These are phyloP conservation scores for Solea senegalensis DNA, from an alignment of 2,113 vertebrate genomes.

Conservation along the genomic window DNA sequence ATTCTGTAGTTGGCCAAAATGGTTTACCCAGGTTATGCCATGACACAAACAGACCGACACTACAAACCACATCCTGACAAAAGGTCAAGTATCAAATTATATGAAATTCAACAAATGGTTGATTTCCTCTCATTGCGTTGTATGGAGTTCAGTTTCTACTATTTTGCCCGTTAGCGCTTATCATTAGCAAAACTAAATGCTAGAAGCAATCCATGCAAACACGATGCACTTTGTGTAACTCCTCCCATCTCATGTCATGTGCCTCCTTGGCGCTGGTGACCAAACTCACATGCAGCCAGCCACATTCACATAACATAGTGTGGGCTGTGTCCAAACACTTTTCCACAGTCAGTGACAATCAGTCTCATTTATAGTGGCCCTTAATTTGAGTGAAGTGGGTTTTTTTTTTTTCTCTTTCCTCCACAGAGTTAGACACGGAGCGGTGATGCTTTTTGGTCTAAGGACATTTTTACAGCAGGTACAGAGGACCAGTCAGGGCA, in stretches of 20 bases:
- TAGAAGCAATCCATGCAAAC: conserved; percentile 6
- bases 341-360: conserved; percentile 34
- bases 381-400: neutral
- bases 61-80: neutral
- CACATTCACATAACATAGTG: conserved; percentile 28
- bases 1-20: too few species aligned
- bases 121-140: neutral
- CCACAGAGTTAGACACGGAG: neutral
- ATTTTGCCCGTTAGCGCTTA: neutral
- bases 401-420: neutral
- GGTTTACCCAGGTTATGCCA: neutral
- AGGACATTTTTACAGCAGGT: conserved; percentile 27
- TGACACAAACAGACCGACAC: neutral
- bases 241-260: conserved; percentile 45
- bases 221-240: conserved; percentile 21
- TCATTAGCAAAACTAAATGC: conserved; percentile 37
- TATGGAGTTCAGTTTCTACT: neutral
- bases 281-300: conserved; percentile 29
- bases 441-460: conserved; percentile 1
- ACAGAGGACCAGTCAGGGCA: conserved; percentile 31
- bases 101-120: neutral
- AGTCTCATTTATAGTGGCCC: conserved; percentile 40
- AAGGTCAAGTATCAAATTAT: neutral
- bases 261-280: conserved; percentile 46
- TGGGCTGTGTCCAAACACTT: conserved; percentile 50